Evolutionary conservation across 2,797 vertebrate species (phyloP).

Genomic region (Mus caroli): DNA sequence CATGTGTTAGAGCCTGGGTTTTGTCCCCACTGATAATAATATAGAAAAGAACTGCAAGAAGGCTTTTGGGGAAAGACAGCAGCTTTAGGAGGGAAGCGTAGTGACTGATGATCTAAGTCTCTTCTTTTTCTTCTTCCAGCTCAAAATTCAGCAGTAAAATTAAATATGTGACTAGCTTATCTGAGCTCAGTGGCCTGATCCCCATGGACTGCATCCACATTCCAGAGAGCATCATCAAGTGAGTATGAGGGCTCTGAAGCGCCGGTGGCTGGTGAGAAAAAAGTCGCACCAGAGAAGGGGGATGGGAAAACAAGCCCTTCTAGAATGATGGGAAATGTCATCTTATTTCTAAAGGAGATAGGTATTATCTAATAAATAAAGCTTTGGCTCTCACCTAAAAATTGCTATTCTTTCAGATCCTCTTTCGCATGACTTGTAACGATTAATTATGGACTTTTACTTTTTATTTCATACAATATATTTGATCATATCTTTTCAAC

Average conservation of each 20-base stretch:
- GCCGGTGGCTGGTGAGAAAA: constrained; percentile 16
- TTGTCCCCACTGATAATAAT: neutral
- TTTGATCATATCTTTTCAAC: neutral
- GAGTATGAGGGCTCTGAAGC: constrained; percentile 86
- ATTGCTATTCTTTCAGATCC: constrained; percentile 33
- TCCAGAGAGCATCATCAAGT: constrained; percentile 95
- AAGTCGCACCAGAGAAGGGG: neutral
- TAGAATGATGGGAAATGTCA: neutral
- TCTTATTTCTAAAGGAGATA: constrained; percentile 54
- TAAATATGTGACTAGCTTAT: constrained; percentile 93
- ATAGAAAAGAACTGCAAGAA: neutral
- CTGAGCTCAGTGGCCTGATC: constrained; percentile 94
- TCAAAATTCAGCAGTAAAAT: constrained; percentile 98
- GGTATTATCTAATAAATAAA: constrained; percentile 20
- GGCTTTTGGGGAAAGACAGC: neutral
- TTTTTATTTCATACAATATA: neutral
- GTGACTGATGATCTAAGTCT: neutral
- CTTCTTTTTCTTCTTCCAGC: constrained; percentile 86
- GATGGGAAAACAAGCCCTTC: neutral
- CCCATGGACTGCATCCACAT: constrained; percentile 96
- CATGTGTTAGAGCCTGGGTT: neutral
- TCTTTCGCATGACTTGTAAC: neutral
- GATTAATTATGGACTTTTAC: neutral
- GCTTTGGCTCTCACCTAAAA: neutral
- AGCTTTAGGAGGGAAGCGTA: neutral